These are phyloP conservation scores for Cynopterus sphinx DNA, from an alignment of 2,797 vertebrate species.

Conservation along the genomic window DNA sequence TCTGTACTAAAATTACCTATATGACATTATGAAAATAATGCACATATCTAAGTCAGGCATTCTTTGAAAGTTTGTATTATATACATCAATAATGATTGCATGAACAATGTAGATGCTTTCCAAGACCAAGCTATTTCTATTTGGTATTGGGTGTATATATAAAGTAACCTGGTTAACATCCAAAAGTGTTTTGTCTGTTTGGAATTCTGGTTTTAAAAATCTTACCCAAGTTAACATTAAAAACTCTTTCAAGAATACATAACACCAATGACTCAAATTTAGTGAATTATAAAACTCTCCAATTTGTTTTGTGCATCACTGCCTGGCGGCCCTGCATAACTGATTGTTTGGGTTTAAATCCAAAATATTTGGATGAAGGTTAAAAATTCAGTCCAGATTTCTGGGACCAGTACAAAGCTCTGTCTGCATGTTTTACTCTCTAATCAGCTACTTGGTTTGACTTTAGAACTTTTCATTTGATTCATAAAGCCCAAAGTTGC, in stretches of 20 bases:
- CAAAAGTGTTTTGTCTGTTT: conserved; percentile 13
- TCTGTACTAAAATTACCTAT: background rate
- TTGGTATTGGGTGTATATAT: background rate
- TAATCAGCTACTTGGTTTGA: conserved; percentile 1
- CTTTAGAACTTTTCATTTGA: background rate
- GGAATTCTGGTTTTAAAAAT: background rate
- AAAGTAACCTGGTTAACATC: background rate
- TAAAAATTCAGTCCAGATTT: background rate
- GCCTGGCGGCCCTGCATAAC: background rate
- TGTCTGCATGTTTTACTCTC: background rate
- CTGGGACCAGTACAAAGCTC: background rate
- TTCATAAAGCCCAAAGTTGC: background rate
- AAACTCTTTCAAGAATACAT: background rate
- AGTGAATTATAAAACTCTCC: background rate
- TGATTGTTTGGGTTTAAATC: background rate
- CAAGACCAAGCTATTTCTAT: background rate
- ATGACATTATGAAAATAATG: background rate
- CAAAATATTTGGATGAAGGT: background rate
- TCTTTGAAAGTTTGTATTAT: background rate
- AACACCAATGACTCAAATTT: background rate
- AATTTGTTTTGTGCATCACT: background rate
- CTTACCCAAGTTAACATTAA: background rate
- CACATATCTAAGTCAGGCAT: background rate
- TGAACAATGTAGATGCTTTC: background rate
- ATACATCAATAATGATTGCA: background rate